Percentiles rank a stretch among this genome's conserved stretches.
These are phyloP conservation scores for Gadus macrocephalus DNA, from an alignment of 2,113 vertebrate species.

Conservation along the genomic window DNA sequence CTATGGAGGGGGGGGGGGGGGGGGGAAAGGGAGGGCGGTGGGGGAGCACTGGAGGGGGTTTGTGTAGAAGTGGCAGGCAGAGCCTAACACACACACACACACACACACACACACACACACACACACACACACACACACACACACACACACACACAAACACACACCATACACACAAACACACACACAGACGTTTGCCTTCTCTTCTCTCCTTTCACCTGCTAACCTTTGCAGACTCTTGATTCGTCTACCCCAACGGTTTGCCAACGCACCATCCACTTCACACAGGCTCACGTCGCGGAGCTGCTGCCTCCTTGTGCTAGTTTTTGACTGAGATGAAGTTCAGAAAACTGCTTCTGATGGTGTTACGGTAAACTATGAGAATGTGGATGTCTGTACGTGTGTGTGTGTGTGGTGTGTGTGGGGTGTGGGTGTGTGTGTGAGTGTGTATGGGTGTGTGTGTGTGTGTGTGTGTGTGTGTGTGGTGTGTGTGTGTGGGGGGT, in stretches of 20 bases:
- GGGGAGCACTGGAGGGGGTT: too few relatives aligned
- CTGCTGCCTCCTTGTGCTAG: conserved; percentile 15
- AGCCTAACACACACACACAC: conserved; percentile 56
- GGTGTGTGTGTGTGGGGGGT: conserved; percentile 4
- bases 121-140: conserved; percentile 62
- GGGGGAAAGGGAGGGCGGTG: too few relatives aligned
- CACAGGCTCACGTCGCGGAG: conserved; percentile 39
- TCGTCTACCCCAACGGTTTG: conserved; percentile 27
- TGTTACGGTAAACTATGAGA: neutral
- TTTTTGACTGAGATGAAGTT: conserved; percentile 53
- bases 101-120: conserved; percentile 62
- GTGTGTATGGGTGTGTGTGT: neutral
- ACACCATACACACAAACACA: conserved; percentile 33
- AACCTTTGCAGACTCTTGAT: conserved; percentile 23
- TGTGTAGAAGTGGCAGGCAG: conserved; percentile 57
- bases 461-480: conserved; percentile 12
- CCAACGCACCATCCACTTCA: conserved; percentile 37
- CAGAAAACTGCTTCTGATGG: conserved; percentile 47
- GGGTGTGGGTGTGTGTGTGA: neutral
- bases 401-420: conserved; percentile 3
- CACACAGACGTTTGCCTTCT: conserved; percentile 4
- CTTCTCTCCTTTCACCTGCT: too few relatives aligned
- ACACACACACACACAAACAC: conserved; percentile 30
- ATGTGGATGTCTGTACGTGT: conserved; percentile 15
- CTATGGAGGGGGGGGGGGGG: conserved; percentile 51